A percentile compares a stretch with the other conserved stretches of the same genome.
These are phyloP conservation scores for Zingel zingel DNA, from an alignment of 2,113 vertebrate genomes.

Conservation along the genomic window DNA sequence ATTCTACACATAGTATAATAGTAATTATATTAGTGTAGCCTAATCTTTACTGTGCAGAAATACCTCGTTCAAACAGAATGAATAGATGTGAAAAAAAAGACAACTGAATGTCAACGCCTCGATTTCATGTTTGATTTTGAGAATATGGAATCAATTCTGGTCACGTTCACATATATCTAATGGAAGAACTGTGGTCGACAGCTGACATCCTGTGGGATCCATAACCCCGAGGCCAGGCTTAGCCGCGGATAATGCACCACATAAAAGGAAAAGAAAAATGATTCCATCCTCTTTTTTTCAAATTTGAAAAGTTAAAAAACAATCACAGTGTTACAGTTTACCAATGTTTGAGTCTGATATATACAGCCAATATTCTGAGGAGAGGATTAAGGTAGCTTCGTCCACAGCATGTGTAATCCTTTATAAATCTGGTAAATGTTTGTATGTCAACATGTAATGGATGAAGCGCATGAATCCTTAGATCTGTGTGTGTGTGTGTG, in stretches of 20 bases:
- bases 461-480: conserved; percentile 15
- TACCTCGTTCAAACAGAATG: too few species aligned
- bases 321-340: too few species aligned
- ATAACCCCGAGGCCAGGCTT: conserved; percentile 15
- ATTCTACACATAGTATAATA: too few species aligned
- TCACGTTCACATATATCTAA: too few species aligned
- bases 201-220: conserved; percentile 11
- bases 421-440: conserved; percentile 39
- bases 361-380: not conserved
- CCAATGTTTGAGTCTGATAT: too few species aligned
- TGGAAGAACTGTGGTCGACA: conserved; percentile 10
- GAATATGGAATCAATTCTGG: too few species aligned
- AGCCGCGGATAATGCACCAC: conserved; percentile 4
- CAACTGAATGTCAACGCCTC: too few species aligned
- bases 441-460: conserved; percentile 19
- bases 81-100: too few species aligned
- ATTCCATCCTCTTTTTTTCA: not conserved
- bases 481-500: conserved; percentile 18
- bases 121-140: too few species aligned
- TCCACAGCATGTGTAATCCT: conserved; percentile 28
- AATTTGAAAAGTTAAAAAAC: not conserved
- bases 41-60: too few species aligned
- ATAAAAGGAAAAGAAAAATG: conserved; percentile 7
- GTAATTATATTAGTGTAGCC: too few species aligned
- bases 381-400: conserved; percentile 16